A percentile compares a stretch with the other conserved stretches of the same genome.
Conservation (phyloP, 2,888 invertebrate genomes). For the Enchytraeus crypticus region DNA sequence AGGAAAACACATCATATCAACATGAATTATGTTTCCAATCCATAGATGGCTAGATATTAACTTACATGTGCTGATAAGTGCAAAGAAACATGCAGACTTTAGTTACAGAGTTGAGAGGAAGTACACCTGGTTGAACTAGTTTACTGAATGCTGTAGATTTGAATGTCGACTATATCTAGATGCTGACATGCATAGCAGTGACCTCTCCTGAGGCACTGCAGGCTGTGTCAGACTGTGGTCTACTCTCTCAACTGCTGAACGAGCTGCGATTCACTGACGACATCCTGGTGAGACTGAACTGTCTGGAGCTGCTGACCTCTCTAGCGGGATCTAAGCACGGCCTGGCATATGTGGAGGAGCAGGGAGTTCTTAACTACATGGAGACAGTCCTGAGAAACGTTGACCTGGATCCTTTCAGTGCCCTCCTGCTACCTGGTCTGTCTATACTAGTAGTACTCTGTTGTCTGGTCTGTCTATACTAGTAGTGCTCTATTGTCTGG, state of each 20-base stretch:
- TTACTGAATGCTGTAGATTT: no score
- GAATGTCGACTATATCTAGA: no score
- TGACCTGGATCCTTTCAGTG: conserved; percentile 56
- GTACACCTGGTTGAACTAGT: no score
- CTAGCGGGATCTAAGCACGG: conserved; percentile 66
- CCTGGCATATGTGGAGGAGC: conserved; percentile 62
- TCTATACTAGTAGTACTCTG: no score
- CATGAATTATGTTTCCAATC: no score
- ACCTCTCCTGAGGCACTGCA: conserved; percentile 56
- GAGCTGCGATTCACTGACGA: conserved; percentile 60
- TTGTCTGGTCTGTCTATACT: no score
- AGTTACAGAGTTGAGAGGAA: no score
- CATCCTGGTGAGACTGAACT: conserved; percentile 68
- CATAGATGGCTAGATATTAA: no score
- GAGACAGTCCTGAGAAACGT: conserved; percentile 57
- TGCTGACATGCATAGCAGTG: conserved; percentile 55
- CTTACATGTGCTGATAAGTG: no score
- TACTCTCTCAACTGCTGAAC: conserved; percentile 60
- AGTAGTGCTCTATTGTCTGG: no score
- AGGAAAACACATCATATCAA: no score
- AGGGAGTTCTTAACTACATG: conserved; percentile 60
- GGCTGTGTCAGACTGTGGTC: conserved; percentile 56
- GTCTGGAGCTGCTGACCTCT: conserved; percentile 63
- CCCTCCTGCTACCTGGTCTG: conserved; percentile 59
- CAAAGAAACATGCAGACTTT: no score